These are phyloP conservation scores for Aphidoletes aphidimyza DNA, from an alignment of 2,888 invertebrate species.

Conservation along the genomic window DNA sequence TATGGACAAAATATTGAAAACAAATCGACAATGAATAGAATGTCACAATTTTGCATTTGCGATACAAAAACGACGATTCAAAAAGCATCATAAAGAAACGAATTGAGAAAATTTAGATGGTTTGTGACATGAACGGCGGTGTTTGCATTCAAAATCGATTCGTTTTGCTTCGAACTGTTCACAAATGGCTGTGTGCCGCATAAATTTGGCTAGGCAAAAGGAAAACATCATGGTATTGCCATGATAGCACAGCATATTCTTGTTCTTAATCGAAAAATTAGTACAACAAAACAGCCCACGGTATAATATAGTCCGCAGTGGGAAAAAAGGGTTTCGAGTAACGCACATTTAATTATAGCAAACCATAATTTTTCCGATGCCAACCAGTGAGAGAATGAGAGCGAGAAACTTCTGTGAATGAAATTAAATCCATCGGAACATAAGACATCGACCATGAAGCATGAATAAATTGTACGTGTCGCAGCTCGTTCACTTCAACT, in stretches of 20 bases:
- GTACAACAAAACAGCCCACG: background rate
- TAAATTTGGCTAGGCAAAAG: background rate
- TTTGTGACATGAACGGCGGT: background rate
- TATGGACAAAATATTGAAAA: constrained; percentile 31
- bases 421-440: constrained; percentile 49
- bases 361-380: constrained; percentile 11
- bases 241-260: too few species aligned
- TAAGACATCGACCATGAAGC: constrained; percentile 47
- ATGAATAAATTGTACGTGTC: background rate
- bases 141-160: constrained; percentile 4
- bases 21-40: constrained; percentile 46
- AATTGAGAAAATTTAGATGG: background rate
- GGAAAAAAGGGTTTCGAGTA: constrained; percentile 49
- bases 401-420: constrained; percentile 28
- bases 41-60: constrained; percentile 7
- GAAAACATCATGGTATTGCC: background rate
- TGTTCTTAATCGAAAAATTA: constrained; percentile 21
- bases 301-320: background rate
- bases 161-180: background rate
- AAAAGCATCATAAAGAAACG: background rate
- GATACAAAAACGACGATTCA: background rate
- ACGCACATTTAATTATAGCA: constrained; percentile 49
- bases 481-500: too few species aligned
- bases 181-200: background rate
- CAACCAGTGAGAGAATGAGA: background rate